A percentile compares a stretch with the other conserved stretches of the same genome.
phyloP scores from a whole-genome alignment of 2,888 invertebrate genomes.

The Lacanobia wlatinum region DNA sequence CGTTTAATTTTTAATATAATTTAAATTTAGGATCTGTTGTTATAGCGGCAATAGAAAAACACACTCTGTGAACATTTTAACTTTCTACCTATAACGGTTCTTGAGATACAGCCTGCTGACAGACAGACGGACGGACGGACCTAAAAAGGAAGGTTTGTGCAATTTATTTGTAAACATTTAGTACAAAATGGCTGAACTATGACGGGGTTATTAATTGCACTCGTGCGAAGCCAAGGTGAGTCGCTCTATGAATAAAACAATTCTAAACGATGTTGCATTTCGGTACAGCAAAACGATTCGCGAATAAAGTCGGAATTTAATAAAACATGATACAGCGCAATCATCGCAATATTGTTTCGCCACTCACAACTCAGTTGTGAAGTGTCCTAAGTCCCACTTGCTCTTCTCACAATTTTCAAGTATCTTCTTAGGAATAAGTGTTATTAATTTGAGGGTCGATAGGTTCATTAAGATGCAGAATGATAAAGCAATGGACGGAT shows the following conservation, averaged over 20 bases:
- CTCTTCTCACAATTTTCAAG: constrained; percentile 36
- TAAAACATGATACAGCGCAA: neutral
- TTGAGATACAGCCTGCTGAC: too few relatives aligned
- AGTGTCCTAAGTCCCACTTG: constrained; percentile 11
- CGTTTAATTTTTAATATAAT: too few relatives aligned
- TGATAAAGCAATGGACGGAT: constrained; percentile 55
- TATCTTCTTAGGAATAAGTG: constrained; percentile 57
- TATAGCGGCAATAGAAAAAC: too few relatives aligned
- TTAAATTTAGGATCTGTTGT: too few relatives aligned
- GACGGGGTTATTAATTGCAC: neutral
- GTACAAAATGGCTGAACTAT: neutral
- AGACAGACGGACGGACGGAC: too few relatives aligned
- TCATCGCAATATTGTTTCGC: too few relatives aligned
- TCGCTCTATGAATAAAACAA: neutral
- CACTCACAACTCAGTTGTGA: constrained; percentile 1
- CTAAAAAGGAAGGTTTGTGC: neutral
- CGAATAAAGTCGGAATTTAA: too few relatives aligned
- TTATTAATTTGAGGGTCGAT: constrained; percentile 61
- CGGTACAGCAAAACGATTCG: neutral
- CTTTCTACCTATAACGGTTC: too few relatives aligned
- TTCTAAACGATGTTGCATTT: neutral
- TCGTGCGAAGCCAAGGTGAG: neutral
- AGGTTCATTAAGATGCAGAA: constrained; percentile 58
- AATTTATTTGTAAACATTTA: neutral
- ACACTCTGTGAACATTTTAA: too few relatives aligned